Conservation (phyloP, 2,888 invertebrate species). For the Hyposoter dolosus region DNA sequence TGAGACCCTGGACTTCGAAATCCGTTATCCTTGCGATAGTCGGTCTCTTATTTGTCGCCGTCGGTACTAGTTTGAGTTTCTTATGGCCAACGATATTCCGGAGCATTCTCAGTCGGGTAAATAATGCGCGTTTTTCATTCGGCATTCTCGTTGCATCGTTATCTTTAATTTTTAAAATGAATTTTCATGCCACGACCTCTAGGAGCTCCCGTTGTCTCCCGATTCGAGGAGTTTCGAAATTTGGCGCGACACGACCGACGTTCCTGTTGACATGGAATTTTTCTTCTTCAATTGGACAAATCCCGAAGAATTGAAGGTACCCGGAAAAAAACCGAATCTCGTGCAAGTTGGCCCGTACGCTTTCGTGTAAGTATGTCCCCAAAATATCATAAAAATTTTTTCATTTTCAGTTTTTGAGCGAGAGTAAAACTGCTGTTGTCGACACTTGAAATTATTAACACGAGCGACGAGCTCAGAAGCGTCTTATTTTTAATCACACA, state of each 20-base stretch:
- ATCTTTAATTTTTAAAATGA: background rate
- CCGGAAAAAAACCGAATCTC: conserved; percentile 87
- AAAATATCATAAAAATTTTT: background rate
- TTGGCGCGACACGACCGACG: conserved; percentile 89
- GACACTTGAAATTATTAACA: background rate
- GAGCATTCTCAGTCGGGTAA: conserved; percentile 77
- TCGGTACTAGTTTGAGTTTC: conserved; percentile 76
- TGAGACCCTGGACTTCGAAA: conserved; percentile 81
- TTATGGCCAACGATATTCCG: conserved; percentile 77
- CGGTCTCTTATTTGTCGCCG: conserved; percentile 75
- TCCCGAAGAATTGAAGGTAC: conserved; percentile 86
- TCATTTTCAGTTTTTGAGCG: too few relatives aligned
- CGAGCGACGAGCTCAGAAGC: background rate
- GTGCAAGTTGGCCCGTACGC: conserved; percentile 84
- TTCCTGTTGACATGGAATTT: conserved; percentile 89
- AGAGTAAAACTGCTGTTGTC: too few relatives aligned
- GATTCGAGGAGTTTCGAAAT: conserved; percentile 87
- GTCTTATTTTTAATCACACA: background rate
- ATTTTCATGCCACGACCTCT: conserved; percentile 5
- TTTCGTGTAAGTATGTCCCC: conserved; percentile 80
- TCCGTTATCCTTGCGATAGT: conserved; percentile 75
- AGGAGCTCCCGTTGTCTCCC: conserved; percentile 89
- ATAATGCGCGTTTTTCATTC: conserved; percentile 1
- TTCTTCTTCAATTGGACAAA: conserved; percentile 94
- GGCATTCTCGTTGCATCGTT: too few relatives aligned